A percentile compares a stretch with the other conserved stretches of the same genome.
Conservation (phyloP, 2,888 invertebrate genomes). For the Anagyrus pseudococci region DNA sequence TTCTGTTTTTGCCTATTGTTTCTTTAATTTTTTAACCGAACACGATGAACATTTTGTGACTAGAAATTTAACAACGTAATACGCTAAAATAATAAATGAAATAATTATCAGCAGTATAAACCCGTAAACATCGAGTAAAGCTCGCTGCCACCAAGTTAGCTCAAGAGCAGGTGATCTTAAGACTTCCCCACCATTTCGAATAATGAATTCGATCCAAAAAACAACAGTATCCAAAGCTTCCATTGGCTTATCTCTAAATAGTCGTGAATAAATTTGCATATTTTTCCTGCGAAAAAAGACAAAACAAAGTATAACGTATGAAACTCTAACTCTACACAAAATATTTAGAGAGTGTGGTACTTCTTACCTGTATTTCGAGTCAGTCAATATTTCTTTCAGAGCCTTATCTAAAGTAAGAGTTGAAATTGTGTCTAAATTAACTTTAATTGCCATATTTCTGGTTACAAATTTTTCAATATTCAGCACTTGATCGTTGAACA, state of each 20-base stretch:
- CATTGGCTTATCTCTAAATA: conserved; percentile 64
- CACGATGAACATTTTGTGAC: no score
- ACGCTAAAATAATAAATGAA: no score
- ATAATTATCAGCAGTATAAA: conserved; percentile 50
- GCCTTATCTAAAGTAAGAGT: conserved; percentile 54
- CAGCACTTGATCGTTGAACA: conserved; percentile 48
- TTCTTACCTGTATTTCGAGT: conserved; percentile 55
- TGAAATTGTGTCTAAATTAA: conserved; percentile 47
- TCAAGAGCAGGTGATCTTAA: conserved; percentile 60
- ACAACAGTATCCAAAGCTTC: conserved; percentile 68
- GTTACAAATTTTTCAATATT: conserved; percentile 44
- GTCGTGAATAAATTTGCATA: not conserved
- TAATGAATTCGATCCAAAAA: conserved; percentile 74
- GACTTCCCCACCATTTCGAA: conserved; percentile 56
- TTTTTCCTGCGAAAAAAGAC: not conserved
- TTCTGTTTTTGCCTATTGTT: no score
- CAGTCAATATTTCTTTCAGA: conserved; percentile 54
- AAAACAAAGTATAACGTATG: no score
- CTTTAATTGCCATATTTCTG: conserved; percentile 42
- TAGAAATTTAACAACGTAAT: no score
- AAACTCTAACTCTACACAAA: no score
- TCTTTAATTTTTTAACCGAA: no score
- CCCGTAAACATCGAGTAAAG: conserved; percentile 64
- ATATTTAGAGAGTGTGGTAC: not conserved
- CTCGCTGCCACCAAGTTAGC: conserved; percentile 60